Conservation (phyloP, 1,140 invertebrate genomes). For the Drosophila burlai region DNA sequence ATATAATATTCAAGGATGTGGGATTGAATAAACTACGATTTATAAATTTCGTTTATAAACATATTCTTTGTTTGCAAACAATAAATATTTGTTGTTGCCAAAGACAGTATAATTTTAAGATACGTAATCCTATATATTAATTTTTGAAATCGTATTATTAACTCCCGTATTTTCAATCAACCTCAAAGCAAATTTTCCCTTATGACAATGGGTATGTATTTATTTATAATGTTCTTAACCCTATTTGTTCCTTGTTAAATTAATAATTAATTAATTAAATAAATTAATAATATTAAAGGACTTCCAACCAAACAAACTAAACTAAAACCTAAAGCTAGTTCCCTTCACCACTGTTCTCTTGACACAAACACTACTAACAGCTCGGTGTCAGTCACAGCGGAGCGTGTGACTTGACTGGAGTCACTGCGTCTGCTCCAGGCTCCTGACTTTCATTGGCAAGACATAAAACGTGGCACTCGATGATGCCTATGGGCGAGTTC, state of each 20-base stretch:
- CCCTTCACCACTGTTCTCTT: constrained; percentile 5
- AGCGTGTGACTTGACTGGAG: constrained; percentile 45
- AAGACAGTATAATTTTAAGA: no score
- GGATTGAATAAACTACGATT: no score
- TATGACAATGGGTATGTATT: neutral
- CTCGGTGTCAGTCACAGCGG: constrained; percentile 5
- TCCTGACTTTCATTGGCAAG: constrained; percentile 62
- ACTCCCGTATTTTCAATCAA: no score
- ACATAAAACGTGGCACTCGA: constrained; percentile 80
- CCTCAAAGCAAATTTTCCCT: no score
- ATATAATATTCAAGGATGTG: neutral
- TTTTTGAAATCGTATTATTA: no score
- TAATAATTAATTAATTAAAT: no score
- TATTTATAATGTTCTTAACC: neutral
- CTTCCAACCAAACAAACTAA: neutral
- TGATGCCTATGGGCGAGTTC: constrained; percentile 79
- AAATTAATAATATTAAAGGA: neutral
- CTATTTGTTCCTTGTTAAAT: neutral
- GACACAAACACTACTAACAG: constrained; percentile 1
- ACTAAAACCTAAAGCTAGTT: constrained; percentile 1
- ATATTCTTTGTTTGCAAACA: no score
- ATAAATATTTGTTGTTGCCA: no score
- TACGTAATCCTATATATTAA: no score
- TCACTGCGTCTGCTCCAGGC: constrained; percentile 35
- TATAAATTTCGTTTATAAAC: no score